Base-by-base conservation (phyloP, 2,888 invertebrate species). In the Ypsolopha scabrella region DNA sequence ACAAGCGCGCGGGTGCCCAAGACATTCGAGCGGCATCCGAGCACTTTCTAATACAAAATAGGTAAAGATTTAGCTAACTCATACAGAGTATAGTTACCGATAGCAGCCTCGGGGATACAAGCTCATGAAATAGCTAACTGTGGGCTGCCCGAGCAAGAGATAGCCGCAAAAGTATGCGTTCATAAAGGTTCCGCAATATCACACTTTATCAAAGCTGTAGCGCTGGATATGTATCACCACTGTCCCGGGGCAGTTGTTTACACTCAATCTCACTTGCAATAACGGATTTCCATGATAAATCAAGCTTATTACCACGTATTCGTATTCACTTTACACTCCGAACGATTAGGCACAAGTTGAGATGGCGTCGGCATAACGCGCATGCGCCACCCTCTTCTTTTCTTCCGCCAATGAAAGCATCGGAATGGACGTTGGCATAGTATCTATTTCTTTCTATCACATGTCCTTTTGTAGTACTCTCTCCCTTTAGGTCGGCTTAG, bases 361-460 rank as follows among this genome's bases (percentile, higher is more conserved):
- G 85, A 87, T 87, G 87, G 87, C 87, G 87, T 87, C 87, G 85
- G 79, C 81, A 76, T 68, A 85, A 81, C 85, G 85, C 87, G 87
- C 87, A 85, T 85, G 87, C 87, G 85, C 86, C 83, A 81, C 80
- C 82, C 78, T 81, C 78, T 72, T 68, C 64, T 58, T 57, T 63
- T 60, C 65, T 57, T 73, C 70, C 60, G 64, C 85, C 83, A 85
- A 83, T 85, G 72, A 73, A 67, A 70, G 64, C 60, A 14, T 13
- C 37, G 36, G 36, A 47, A 33, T 47, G 14, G 24, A 37, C 47
- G 47, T 36, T 47, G 10, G 3, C 14, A 11, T 47, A 9, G 36
- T 3, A 14, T 9, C 13, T 11, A 7, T 13, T 36, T 47, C 47
- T 8, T 14, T 37, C 14, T 47, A 13, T 9, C 37, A 37, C 37